A percentile compares a stretch with the other conserved stretches of the same genome.
Evolutionary conservation across 2,797 vertebrate species (phyloP).

Genomic region (Notamacropus eugenii): DNA sequence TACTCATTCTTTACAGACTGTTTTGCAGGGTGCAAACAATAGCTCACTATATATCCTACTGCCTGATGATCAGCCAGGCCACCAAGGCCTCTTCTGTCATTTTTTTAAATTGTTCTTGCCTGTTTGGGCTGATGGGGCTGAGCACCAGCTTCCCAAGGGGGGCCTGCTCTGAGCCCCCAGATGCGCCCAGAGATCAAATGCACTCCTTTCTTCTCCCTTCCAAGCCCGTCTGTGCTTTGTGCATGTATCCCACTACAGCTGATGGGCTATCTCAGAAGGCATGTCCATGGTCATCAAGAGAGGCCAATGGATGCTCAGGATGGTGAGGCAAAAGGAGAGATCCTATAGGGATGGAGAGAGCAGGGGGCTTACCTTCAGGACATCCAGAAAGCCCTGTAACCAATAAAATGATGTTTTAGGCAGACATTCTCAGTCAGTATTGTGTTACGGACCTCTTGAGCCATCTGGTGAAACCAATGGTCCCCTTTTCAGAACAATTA

Average conservation of each 20-base stretch:
- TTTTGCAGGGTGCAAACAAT: neutral
- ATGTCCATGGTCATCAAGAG: neutral
- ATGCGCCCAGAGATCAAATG: neutral
- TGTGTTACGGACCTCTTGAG: neutral
- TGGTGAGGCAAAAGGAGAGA: neutral
- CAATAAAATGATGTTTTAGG: neutral
- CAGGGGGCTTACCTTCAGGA: neutral
- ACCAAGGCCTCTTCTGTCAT: neutral
- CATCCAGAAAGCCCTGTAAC: neutral
- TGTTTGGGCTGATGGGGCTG: neutral
- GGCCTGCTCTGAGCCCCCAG: neutral
- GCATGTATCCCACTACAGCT: neutral
- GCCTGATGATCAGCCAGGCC: neutral
- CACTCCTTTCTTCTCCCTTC: neutral
- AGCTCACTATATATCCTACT: neutral
- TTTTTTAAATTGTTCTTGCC: neutral
- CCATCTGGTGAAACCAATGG: neutral
- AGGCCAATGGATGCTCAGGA: neutral
- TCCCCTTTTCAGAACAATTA: neutral
- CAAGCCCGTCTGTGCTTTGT: neutral
- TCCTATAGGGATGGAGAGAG: neutral
- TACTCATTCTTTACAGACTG: conserved; percentile 1
- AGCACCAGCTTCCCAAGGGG: neutral
- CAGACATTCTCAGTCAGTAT: neutral
- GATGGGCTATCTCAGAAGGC: neutral